These are phyloP conservation scores for Lepidurus couesii DNA, from an alignment of 1,140 invertebrate species.

Conservation along the genomic window DNA sequence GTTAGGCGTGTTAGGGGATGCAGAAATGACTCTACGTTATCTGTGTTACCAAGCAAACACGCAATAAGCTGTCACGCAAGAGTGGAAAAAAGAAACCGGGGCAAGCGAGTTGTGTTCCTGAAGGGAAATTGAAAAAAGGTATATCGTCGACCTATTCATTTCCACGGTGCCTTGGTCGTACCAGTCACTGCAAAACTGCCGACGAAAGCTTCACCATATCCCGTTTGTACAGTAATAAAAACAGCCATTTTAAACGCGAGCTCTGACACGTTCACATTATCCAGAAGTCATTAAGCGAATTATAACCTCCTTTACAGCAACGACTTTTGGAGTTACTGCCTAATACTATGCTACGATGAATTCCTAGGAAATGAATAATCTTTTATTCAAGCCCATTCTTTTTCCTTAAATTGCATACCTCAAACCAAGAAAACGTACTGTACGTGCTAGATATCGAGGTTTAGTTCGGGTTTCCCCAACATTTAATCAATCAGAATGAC, in stretches of 20 bases:
- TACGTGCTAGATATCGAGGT: too few species aligned
- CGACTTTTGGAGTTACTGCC: too few species aligned
- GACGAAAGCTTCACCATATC: not conserved
- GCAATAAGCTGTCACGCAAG: slow-evolving; percentile 18
- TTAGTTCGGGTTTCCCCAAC: too few species aligned
- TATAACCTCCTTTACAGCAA: too few species aligned
- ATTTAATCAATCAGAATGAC: too few species aligned
- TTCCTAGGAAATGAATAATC: too few species aligned
- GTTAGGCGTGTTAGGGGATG: not conserved
- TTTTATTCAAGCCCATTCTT: too few species aligned
- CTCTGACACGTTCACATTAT: too few species aligned
- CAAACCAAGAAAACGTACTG: too few species aligned
- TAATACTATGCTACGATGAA: too few species aligned
- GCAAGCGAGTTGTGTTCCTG: not conserved
- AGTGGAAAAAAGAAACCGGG: not conserved
- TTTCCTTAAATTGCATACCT: too few species aligned
- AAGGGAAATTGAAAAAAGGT: not conserved
- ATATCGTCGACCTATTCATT: not conserved
- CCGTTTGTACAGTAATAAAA: not conserved
- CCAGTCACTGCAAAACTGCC: not conserved
- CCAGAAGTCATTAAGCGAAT: too few species aligned
- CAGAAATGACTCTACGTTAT: slow-evolving; percentile 10
- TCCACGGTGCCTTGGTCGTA: slow-evolving; percentile 3
- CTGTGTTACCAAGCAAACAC: slow-evolving; percentile 21
- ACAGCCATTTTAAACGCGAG: not conserved